A percentile compares a stretch with the other conserved stretches of the same genome.
Evolutionary conservation across 2,113 vertebrate species (phyloP).

Genomic region (Channa argus): DNA sequence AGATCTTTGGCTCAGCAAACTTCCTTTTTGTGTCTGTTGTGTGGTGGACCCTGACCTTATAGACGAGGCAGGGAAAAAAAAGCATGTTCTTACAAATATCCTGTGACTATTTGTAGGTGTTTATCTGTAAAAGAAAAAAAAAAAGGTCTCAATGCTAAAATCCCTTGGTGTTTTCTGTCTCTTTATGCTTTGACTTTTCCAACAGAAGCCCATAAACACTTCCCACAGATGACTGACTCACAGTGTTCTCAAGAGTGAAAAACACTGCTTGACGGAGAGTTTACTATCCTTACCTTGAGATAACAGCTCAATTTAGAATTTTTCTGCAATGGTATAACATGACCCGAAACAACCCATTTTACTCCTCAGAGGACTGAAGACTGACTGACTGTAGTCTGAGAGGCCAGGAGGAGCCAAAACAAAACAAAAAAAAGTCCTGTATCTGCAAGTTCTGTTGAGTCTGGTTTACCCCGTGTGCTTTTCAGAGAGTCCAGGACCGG

Average conservation of each 20-base stretch:
- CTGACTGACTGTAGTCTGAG: background rate
- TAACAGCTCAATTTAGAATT: constrained; percentile 28
- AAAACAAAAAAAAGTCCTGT: background rate
- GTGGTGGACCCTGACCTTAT: too few relatives aligned
- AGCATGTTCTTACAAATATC: background rate
- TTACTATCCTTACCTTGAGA: constrained; percentile 6
- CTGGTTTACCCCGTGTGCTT: constrained; percentile 9
- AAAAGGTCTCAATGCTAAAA: background rate
- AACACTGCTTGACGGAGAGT: constrained; percentile 2
- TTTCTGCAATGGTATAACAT: background rate
- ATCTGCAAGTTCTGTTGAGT: background rate
- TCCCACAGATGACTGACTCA: constrained; percentile 42
- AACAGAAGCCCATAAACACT: constrained; percentile 5
- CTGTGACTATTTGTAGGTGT: background rate
- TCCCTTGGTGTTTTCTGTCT: background rate
- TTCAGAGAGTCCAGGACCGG: too few relatives aligned
- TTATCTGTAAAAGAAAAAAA: background rate
- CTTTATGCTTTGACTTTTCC: constrained; percentile 7
- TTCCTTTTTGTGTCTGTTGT: background rate
- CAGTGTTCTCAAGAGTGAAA: background rate
- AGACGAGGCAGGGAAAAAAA: too few relatives aligned
- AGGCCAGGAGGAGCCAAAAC: background rate
- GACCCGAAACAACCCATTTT: constrained; percentile 8
- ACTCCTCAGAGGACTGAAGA: constrained; percentile 7
- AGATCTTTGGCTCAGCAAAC: background rate